These are phyloP conservation scores for Cossypha polioptera DNA, from an alignment of 2,797 vertebrate genomes.

Conservation along the genomic window DNA sequence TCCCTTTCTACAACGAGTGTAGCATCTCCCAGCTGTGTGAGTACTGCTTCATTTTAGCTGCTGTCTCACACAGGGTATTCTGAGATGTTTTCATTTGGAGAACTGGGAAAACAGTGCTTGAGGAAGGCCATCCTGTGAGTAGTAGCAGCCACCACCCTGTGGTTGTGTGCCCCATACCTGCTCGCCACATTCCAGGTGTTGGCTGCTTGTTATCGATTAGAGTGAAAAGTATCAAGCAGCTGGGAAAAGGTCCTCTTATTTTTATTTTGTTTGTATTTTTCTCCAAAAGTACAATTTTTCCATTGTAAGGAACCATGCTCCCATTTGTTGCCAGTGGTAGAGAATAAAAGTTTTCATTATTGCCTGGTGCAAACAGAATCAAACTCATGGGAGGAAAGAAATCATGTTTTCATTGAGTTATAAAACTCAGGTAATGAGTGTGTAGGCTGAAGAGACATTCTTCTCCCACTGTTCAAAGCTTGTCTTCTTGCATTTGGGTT, in stretches of 20 bases:
- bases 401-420: slow-evolving; percentile 29
- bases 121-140: background rate
- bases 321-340: background rate
- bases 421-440: slow-evolving; percentile 50
- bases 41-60: background rate
- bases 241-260: background rate
- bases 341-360: background rate
- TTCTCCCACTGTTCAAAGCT: slow-evolving; percentile 49
- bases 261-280: background rate
- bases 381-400: background rate
- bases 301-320: background rate
- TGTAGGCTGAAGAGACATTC: slow-evolving; percentile 51
- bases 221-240: background rate
- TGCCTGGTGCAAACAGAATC: background rate
- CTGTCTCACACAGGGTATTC: background rate
- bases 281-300: background rate
- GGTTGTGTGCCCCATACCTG: background rate
- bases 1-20: background rate
- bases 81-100: background rate
- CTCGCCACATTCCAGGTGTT: background rate
- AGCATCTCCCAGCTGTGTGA: background rate
- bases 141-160: background rate
- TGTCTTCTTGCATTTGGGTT: slow-evolving; percentile 40
- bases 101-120: background rate
- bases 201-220: background rate